Evolutionary conservation across 1,140 invertebrate species (phyloP).

Genomic region (Ceratina japonica): DNA sequence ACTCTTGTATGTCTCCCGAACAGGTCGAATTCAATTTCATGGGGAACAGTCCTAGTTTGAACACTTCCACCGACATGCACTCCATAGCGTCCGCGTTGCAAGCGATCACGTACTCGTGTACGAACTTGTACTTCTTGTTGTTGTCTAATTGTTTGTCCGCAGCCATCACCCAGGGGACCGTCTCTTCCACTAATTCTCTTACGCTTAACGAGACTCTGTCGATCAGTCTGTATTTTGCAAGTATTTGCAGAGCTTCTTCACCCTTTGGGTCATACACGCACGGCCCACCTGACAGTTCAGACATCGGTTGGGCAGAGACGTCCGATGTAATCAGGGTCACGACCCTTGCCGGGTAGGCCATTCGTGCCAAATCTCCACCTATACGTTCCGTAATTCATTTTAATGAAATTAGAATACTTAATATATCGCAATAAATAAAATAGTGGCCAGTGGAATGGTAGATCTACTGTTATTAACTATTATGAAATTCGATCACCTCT

Average conservation of each 20-base stretch:
- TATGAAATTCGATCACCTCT: constrained; percentile 72
- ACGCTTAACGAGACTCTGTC: constrained; percentile 46
- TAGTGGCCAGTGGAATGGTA: no score
- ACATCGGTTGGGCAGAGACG: constrained; percentile 82
- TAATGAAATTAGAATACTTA: background rate
- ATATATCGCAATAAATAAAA: no score
- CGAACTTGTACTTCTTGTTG: constrained; percentile 66
- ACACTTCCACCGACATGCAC: constrained; percentile 72
- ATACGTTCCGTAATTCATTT: background rate
- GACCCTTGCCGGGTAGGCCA: constrained; percentile 80
- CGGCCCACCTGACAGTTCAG: constrained; percentile 83
- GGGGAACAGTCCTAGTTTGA: constrained; percentile 73
- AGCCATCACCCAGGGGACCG: background rate
- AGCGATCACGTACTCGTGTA: constrained; percentile 81
- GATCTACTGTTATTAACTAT: no score
- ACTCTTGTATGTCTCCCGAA: constrained; percentile 78
- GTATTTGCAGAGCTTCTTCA: constrained; percentile 68
- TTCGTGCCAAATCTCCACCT: constrained; percentile 82
- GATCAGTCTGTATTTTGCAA: constrained; percentile 73
- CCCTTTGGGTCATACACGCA: constrained; percentile 79
- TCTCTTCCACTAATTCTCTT: constrained; percentile 49
- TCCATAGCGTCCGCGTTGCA: constrained; percentile 80
- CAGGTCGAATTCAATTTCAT: constrained; percentile 78
- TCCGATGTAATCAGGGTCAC: constrained; percentile 85
- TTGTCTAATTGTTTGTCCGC: constrained; percentile 49